These are phyloP conservation scores for Drosophila pseudoananassae DNA, from an alignment of 1,140 invertebrate species.

Conservation along the genomic window DNA sequence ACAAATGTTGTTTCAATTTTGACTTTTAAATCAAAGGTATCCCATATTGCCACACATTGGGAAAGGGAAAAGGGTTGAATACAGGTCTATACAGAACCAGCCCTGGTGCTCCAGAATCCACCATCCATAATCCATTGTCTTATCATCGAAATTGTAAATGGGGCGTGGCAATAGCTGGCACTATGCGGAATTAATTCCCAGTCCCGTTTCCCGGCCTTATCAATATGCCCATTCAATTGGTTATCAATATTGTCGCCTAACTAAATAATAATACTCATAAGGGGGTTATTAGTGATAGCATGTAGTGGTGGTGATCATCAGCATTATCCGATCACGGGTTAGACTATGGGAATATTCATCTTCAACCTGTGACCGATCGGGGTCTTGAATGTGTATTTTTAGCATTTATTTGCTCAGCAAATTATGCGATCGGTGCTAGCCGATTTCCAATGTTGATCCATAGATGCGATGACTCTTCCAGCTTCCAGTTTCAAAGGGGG, in stretches of 20 bases:
- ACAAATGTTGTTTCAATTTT: not conserved
- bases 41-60: not conserved
- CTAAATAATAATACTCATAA: constrained; percentile 9
- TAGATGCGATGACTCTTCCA: constrained; percentile 1
- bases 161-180: constrained; percentile 27
- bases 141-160: constrained; percentile 21
- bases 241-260: constrained; percentile 37
- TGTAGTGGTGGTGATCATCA: not conserved
- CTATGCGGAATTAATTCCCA: constrained; percentile 28
- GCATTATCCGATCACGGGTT: constrained; percentile 28
- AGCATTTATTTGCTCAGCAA: constrained; percentile 52
- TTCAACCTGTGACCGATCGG: constrained; percentile 37
- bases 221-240: constrained; percentile 18
- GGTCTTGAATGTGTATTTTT: constrained; percentile 35
- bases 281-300: not conserved
- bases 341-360: constrained; percentile 13
- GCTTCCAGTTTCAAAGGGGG: constrained; percentile 19
- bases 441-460: constrained; percentile 15
- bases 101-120: constrained; percentile 15
- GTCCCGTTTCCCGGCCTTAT: constrained; percentile 12
- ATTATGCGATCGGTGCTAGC: constrained; percentile 59
- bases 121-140: constrained; percentile 16
- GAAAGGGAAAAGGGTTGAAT: not conserved
- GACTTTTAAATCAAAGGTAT: not conserved
- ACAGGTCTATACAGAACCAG: not conserved